Evolutionary conservation across 1,140 invertebrate genomes (phyloP), one percentile per base, ranked within the genome.

Genomic region (Lordiphosa clarofinis): DNA sequence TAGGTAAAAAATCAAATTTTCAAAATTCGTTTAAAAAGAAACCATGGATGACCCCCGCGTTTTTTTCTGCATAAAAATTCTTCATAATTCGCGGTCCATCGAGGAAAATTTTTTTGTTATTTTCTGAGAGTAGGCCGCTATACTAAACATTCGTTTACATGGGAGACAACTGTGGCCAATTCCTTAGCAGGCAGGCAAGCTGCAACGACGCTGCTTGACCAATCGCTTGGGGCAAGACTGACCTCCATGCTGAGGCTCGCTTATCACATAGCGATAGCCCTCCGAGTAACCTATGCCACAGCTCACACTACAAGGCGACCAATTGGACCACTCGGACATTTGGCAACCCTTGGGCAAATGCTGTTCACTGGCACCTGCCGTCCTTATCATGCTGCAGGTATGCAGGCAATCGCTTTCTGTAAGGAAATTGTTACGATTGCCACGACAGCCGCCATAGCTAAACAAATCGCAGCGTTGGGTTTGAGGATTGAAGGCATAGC

Each of bases 401-500:
- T 91, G 91, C 39, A 91, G 91, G 84, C 96, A 97, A 73, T 97
- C 95, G 28, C 93, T 91, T 36, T 92, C 91, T 2, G 92, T 94
- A 49, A 94, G 90, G 90, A 97, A 98, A 90, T 97, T 97, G 88
- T 98, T 98, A 72, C 92, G 91, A 88, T 95, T 97, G n/a, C 96
- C 96, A 37, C 94, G 91, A 82, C 97, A 98, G 39, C 97, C 97
- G 12, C 96, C 94, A 90, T 97, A 99, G 13, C 90, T 90, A 88
- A 99, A 98, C 13, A 93, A 92, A 15, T 94, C 89, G 87, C 97
- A 98, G 87, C 92, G 94, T 44, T 92, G 90, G 73, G 94, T 93
- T 15, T 90, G 89, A 0, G 91, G 78, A 87, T 96, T 93, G 89
- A 95, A 98, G 49, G 94, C 93, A 94, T 95, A 98, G 39, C 96